Evolutionary conservation across 2,113 vertebrate species (phyloP), one percentile per base, ranked within the genome.

Genomic region (Chauna torquata): DNA sequence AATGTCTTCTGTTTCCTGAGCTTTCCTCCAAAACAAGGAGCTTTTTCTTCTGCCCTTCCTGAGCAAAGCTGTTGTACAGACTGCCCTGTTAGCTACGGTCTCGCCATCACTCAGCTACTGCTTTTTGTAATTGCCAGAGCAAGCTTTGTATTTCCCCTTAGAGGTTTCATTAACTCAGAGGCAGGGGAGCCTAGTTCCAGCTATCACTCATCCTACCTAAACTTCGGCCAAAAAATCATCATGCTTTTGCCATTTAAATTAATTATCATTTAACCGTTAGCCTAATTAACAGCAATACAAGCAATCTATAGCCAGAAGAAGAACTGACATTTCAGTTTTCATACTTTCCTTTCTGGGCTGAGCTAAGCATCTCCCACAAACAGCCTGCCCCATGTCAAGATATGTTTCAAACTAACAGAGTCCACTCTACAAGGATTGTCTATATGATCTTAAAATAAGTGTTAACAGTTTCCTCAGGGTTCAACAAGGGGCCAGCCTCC

Each of bases 221-320:
- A 69, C 36, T 44, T 84, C 40, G 88, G 27, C 83, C 59, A 81
- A 93, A 96, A 96, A 94, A 7, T 62, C 3, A 82, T 91, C 58
- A 66, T 49, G 54, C n/a, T 44, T 82, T 88, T 90, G 27, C 47
- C 45, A 61, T 90, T 94, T 88, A 80, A 91, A 88, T 42, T 89
- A 94, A 96, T 80, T 79, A 58, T 61, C 40, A 42, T 91, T 94
- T 88, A 82, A 62, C n/a, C 44, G 30, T 85, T 88, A 78, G 80
- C 9, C 61, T 65, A 85, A 92, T 80, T 92, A 94, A 70, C n/a
- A 64, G 65, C 66, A 16, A 82, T 57, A 76, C 20, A 72, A 86
- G 36, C 17, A 91, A 61, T 62, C n/a, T 32, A 42, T 34, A 69
- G 28, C 20, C 28, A 87, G 47, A 81, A 71, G n/a, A 58, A 47